Evolutionary conservation across 2,888 invertebrate genomes (phyloP), one percentile per base, ranked within the genome.

Genomic region (Blastobasis adustella): DNA sequence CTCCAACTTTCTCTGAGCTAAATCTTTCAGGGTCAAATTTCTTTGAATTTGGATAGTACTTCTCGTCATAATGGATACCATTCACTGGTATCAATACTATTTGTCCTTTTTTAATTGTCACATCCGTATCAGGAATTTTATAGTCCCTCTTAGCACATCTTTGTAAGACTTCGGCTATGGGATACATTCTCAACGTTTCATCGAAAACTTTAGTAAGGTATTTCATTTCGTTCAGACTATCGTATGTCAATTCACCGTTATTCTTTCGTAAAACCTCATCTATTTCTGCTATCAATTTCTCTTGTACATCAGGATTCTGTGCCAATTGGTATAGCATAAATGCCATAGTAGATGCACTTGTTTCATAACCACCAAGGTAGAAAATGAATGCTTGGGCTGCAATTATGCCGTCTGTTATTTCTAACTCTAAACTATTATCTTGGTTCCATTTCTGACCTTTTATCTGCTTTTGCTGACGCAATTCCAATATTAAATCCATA

Each of bases 161-260:
- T 23, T 23, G 23, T 23, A 23, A 23, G 3, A 3, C 23, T 23
- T 76, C 72, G 4, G 81, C 69, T 1, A 86, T 76, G 1, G 89
- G 85, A 64, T 80, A 84, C 57, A 81, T 76, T 37, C 90, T 65
- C 37, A 89, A 60, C 0, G 82, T 76, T 61, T 90, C 90, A 49
- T 69, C 63, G n/a, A 80, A 56, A 5, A 79, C 73, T 67, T 72
- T 71, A 45, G 76, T 74, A 50, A 83, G 53, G 58, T 82, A 84
- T 8, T 65, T 59, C 67, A 84, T 66, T 44, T 77, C 73, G 8
- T 60, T 64, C 5, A 84, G 52, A 3, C 63, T 61, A 9, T 82
- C 78, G 45, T 72, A 79, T 0, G 70, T 71, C 6, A 84, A 40
- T 46, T 72, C 56, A 1, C 70, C 76, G 1, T 67, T 59, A 49